A percentile compares a stretch with the other conserved stretches of the same genome.
phyloP scores from a whole-genome alignment of 2,113 vertebrate genomes.

The Myrmecophaga tridactyla region DNA sequence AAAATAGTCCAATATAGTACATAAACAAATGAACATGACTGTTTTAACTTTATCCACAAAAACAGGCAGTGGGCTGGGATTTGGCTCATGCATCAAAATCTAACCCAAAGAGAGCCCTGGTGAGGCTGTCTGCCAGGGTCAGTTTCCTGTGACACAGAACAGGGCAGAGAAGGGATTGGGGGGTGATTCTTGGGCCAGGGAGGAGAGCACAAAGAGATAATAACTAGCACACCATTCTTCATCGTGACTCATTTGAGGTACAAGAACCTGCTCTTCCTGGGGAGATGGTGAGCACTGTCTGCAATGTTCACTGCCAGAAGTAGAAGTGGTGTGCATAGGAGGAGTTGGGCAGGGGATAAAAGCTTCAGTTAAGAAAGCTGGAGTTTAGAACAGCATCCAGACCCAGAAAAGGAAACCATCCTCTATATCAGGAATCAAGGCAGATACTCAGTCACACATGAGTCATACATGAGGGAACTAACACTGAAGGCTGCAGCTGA shows the following conservation, averaged over 20 bases:
- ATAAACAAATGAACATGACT: not conserved
- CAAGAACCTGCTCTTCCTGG: not conserved
- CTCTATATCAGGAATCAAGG: not conserved
- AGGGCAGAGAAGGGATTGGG: not conserved
- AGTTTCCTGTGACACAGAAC: not conserved
- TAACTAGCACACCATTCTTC: not conserved
- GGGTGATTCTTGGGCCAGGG: not conserved
- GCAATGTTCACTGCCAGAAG: not conserved
- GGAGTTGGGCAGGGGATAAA: not conserved
- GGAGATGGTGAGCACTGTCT: not conserved
- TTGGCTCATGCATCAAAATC: not conserved
- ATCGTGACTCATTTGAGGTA: not conserved
- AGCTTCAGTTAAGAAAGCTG: not conserved
- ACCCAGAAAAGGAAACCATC: not conserved
- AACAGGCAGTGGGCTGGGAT: not conserved
- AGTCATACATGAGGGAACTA: not conserved
- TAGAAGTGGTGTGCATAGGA: not conserved
- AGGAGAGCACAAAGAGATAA: not conserved
- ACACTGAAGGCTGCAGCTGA: not conserved
- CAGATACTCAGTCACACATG: not conserved
- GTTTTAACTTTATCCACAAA: slow-evolving; percentile 18
- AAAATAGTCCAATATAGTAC: not conserved
- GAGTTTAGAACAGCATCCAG: not conserved
- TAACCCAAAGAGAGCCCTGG: not conserved
- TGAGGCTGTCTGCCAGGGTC: not conserved